These are phyloP conservation scores for Guaruba guarouba DNA, from an alignment of 2,113 vertebrate genomes.

Conservation along the genomic window DNA sequence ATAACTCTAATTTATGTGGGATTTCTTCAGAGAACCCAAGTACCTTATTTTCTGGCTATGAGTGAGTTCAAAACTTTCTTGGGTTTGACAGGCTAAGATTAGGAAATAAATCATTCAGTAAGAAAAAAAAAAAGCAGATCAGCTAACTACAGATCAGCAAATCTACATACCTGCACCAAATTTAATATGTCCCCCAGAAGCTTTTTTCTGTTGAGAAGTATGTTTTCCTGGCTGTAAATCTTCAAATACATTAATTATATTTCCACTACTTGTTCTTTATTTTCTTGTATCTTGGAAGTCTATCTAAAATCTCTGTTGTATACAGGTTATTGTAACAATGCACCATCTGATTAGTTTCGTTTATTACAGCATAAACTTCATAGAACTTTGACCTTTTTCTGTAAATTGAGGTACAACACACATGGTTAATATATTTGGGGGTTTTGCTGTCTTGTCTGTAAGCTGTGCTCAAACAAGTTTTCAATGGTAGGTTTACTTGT, in stretches of 20 bases:
- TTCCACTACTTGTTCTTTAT: not conserved
- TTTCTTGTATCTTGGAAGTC: not conserved
- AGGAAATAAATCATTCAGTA: not conserved
- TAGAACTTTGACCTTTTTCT: not conserved
- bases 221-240: not conserved
- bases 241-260: not conserved
- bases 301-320: not conserved
- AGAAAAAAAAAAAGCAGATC: not conserved
- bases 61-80: not conserved
- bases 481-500: not conserved
- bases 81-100: not conserved
- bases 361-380: not conserved
- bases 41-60: not conserved
- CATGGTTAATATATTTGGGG: not conserved
- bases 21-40: not conserved
- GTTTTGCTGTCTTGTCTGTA: not conserved
- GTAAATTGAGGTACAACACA: not conserved
- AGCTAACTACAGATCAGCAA: not conserved
- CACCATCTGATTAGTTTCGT: not conserved
- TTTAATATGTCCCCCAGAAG: not conserved
- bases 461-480: not conserved
- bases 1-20: not conserved
- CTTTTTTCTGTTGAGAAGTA: not conserved
- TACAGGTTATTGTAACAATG: not conserved
- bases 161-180: not conserved